phyloP scores from a whole-genome alignment of 2,113 vertebrate genomes.

The Triplophysa rosa region DNA sequence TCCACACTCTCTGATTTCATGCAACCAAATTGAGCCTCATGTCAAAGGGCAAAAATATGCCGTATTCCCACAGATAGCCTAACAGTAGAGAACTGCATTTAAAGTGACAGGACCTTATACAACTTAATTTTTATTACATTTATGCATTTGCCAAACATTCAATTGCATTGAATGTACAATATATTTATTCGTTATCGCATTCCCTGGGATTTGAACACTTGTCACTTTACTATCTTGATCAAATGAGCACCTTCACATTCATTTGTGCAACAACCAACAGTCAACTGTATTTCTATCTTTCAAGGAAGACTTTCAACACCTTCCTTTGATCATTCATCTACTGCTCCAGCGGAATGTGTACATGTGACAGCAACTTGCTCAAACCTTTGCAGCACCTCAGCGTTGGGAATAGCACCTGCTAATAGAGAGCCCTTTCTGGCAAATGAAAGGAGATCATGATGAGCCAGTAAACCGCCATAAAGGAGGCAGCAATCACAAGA shows the following conservation, averaged over 20 bases:
- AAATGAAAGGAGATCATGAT: slow-evolving; percentile 2
- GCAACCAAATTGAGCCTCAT: slow-evolving; percentile 29
- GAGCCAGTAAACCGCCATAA: slow-evolving; percentile 14
- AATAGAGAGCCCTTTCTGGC: slow-evolving; percentile 5
- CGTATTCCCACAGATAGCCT: slow-evolving; percentile 24
- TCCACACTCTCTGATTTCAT: slow-evolving; percentile 16
- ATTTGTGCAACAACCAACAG: slow-evolving; percentile 5
- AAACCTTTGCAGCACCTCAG: background rate
- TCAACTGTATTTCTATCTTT: slow-evolving; percentile 1
- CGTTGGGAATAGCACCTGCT: background rate
- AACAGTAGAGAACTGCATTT: background rate
- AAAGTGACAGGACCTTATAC: background rate
- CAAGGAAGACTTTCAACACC: background rate
- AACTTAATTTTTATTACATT: no score
- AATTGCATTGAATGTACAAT: no score
- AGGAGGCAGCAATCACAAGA: background rate
- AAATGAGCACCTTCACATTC: background rate
- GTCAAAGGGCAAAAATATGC: slow-evolving; percentile 18
- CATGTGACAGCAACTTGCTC: background rate
- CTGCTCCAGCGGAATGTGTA: background rate
- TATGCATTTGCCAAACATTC: no score
- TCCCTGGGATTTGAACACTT: no score
- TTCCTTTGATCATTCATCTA: slow-evolving; percentile 12
- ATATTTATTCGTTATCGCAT: no score
- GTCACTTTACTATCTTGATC: background rate